Evolutionary conservation across 37 sponge, comb jelly and placozoan species (phyloP).

Genomic region (Tethya wilhelma): DNA sequence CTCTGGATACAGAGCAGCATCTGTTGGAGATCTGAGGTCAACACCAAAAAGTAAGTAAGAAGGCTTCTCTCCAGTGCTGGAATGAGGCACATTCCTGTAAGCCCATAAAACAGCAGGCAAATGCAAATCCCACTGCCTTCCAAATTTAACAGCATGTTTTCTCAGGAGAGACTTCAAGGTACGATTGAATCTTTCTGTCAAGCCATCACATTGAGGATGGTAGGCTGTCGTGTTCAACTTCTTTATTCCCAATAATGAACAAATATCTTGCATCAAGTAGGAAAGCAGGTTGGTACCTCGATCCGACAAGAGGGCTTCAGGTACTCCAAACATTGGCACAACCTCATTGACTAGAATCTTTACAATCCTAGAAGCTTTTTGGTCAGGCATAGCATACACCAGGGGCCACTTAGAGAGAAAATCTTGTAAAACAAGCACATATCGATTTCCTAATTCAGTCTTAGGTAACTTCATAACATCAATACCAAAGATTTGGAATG

Average conservation of each 20-base stretch:
- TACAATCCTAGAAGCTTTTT: too few relatives aligned
- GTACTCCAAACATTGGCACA: conserved; percentile 51
- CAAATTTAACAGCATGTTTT: conserved; percentile 20
- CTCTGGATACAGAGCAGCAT: conserved; percentile 24
- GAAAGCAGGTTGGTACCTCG: conserved; percentile 24
- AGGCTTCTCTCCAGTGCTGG: conserved; percentile 31
- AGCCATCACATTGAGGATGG: conserved; percentile 25
- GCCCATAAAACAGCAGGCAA: conserved; percentile 49
- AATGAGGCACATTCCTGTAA: conserved; percentile 40
- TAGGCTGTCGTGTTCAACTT: conserved; percentile 4
- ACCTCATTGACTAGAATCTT: too few relatives aligned
- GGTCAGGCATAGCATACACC: too few relatives aligned
- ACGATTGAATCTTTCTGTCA: conserved; percentile 27
- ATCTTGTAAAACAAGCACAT: too few relatives aligned
- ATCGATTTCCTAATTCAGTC: neutral
- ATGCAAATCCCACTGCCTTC: conserved; percentile 30
- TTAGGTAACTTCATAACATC: neutral
- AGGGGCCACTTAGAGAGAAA: too few relatives aligned
- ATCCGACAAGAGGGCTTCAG: conserved; percentile 38
- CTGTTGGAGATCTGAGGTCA: conserved; percentile 26
- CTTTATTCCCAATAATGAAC: conserved; percentile 9
- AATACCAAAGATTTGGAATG: neutral
- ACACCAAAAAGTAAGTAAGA: conserved; percentile 43
- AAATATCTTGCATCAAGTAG: conserved; percentile 28
- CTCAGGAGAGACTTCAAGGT: conserved; percentile 26